Base-by-base conservation (phyloP, 2,888 invertebrate species). In the Noctua janthe region DNA sequence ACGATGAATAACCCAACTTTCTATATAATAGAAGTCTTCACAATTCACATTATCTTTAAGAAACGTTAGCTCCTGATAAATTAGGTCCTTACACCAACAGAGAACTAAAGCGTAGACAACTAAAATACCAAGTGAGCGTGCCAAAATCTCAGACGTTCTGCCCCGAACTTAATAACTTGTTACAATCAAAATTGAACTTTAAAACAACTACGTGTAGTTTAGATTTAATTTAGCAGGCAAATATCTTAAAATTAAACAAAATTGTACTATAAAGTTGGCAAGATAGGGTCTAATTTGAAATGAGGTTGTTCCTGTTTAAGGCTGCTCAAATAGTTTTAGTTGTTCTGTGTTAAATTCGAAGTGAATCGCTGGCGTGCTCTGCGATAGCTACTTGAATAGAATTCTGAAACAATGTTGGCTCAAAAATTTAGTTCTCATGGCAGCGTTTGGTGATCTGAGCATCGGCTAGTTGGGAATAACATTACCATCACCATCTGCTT, bases 91-190 rank as follows among this genome's bases (percentile, higher is more conserved):
- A 91, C 88, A 89, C 87, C 80, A 86, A 85, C 81, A 88, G 81
- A 66, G 64, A 82, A 88, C 87, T 87, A 80, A 87, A 88, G 85
- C 87, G 88, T 88, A 91, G 92, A 93, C 93, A 90, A 88, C 92
- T 92, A 89, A 93, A 94, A 94, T 94, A 92, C 93, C 92, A 90
- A 91, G 91, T 85, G 88, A 91, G 90, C 90, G 89, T 88, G 88
- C 91, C 91, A 88, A 92, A 94, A 93, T 93, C 90, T 87, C 87
- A 90, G 84, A 85, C 89, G 91, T 91, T 91, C 91, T 91, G 86
- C 87, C 87, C 89, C 87, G 87, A 90, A 91, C 90, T 89, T 83
- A 76, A 85, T 77, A 84, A 82, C 77, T 83, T 80, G 51, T 71
- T 66, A 74, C 88, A 88, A 81, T 81, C 85, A 76, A 94, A 91